Percentiles rank a stretch among this genome's conserved stretches.
Evolutionary conservation across 2,888 invertebrate genomes (phyloP).

Genomic region (Petrolisthes manimaculis): DNA sequence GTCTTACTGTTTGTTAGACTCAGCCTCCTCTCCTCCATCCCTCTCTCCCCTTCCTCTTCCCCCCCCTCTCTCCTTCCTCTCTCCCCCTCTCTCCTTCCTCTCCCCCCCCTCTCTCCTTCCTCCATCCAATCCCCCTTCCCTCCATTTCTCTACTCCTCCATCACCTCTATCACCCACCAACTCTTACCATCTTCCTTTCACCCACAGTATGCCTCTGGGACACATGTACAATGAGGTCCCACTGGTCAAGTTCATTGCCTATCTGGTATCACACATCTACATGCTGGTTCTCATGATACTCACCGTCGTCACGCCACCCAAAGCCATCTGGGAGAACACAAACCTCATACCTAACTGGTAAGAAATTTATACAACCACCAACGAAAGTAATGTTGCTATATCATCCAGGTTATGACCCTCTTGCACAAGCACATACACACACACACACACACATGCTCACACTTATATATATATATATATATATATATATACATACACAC

Average conservation of each 20-base stretch:
- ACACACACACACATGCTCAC: too few species aligned
- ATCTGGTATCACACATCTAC: slow-evolving; percentile 97
- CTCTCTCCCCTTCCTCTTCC: not conserved
- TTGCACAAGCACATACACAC: too few species aligned
- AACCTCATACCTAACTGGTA: slow-evolving; percentile 64
- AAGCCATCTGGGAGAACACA: slow-evolving; percentile 69
- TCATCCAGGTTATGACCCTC: too few species aligned
- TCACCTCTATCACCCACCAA: not conserved
- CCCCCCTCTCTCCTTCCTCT: not conserved
- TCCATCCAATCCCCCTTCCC: not conserved
- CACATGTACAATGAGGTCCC: slow-evolving; percentile 98
- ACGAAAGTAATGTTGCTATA: too few species aligned
- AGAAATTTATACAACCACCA: not conserved
- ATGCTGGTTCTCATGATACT: slow-evolving; percentile 92
- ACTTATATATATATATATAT: too few species aligned
- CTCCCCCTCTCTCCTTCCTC: not conserved
- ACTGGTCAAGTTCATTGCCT: slow-evolving; percentile 99
- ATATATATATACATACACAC: too few species aligned
- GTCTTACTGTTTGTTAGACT: not conserved
- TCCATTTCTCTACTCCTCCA: not conserved
- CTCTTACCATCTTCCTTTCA: not conserved
- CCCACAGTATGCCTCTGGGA: slow-evolving; percentile 81
- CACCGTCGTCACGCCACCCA: slow-evolving; percentile 89
- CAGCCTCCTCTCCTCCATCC: not conserved
- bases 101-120: not conserved